These are phyloP conservation scores for Reticulitermes speratus DNA, from an alignment of 1,140 invertebrate genomes.

Conservation along the genomic window DNA sequence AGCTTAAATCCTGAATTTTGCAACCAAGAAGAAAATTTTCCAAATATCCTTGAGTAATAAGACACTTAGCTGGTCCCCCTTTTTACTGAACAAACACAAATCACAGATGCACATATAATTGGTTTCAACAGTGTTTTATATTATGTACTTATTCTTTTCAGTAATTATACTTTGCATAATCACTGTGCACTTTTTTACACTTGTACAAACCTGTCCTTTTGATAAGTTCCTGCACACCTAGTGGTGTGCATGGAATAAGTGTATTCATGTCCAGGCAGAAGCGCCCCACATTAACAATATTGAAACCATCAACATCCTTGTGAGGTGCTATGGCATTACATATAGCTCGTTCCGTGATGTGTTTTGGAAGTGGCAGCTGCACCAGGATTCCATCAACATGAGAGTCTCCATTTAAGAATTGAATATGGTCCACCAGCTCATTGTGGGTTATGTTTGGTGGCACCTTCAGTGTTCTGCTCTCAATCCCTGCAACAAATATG, in stretches of 20 bases:
- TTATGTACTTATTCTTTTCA: no score
- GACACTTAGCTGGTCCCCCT: no score
- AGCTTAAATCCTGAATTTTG: no score
- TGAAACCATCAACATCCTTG: conserved; percentile 93
- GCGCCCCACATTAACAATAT: conserved; percentile 74
- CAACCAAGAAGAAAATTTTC: no score
- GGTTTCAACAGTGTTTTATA: no score
- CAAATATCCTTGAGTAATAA: no score
- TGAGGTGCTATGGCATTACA: conserved; percentile 75
- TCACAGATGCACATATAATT: no score
- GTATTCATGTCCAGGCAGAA: conserved; percentile 70
- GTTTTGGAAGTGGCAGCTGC: conserved; percentile 73
- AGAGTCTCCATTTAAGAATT: conserved; percentile 66
- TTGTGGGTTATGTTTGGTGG: conserved; percentile 59
- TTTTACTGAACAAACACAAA: no score
- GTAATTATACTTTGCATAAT: no score
- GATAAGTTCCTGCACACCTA: conserved; percentile 78
- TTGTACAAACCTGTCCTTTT: conserved; percentile 49
- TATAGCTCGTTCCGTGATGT: conserved; percentile 71
- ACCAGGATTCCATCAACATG: conserved; percentile 81
- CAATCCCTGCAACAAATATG: conserved; percentile 52
- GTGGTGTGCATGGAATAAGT: conserved; percentile 83
- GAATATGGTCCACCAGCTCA: conserved; percentile 64
- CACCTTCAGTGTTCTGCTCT: conserved; percentile 61
- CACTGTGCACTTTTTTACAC: no score